These are phyloP conservation scores for Drosophila suzukii DNA, from an alignment of 1,140 invertebrate species.

Conservation along the genomic window DNA sequence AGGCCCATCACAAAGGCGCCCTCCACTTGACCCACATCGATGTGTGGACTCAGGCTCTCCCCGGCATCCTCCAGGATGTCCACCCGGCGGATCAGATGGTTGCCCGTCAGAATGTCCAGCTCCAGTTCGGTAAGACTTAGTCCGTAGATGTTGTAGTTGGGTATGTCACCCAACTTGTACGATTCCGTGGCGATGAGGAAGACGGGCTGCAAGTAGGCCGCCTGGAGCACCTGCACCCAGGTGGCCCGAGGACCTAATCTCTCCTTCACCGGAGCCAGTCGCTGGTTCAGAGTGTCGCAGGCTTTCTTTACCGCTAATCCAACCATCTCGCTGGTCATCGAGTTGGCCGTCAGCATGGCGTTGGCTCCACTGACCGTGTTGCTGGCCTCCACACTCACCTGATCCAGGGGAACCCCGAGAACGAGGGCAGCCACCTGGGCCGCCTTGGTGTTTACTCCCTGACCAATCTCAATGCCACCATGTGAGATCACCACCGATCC, in stretches of 20 bases:
- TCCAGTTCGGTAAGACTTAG: constrained; percentile 88
- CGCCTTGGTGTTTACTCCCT: constrained; percentile 89
- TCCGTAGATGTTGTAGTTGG: constrained; percentile 86
- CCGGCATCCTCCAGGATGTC: constrained; percentile 92
- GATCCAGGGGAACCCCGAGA: constrained; percentile 89
- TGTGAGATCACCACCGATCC: constrained; percentile 89
- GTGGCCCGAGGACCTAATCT: constrained; percentile 85
- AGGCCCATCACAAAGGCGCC: constrained; percentile 94
- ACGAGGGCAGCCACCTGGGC: constrained; percentile 91
- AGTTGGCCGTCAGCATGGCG: constrained; percentile 88
- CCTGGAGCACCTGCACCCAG: constrained; percentile 88
- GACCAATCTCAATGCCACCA: constrained; percentile 90
- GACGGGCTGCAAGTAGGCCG: constrained; percentile 86
- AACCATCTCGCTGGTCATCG: constrained; percentile 89
- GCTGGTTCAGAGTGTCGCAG: constrained; percentile 87
- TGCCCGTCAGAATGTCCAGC: constrained; percentile 90
- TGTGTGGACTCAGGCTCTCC: constrained; percentile 88
- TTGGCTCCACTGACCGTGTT: constrained; percentile 88
- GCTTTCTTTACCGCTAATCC: constrained; percentile 88
- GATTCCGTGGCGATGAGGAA: constrained; percentile 87
- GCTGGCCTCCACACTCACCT: constrained; percentile 88
- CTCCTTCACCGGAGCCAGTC: constrained; percentile 87
- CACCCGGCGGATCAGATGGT: constrained; percentile 86
- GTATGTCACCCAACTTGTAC: constrained; percentile 76
- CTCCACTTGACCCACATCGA: constrained; percentile 91